A percentile compares a stretch with the other conserved stretches of the same genome.
These are phyloP conservation scores for Eupsilia transversa DNA, from an alignment of 2,888 invertebrate species.

Conservation along the genomic window DNA sequence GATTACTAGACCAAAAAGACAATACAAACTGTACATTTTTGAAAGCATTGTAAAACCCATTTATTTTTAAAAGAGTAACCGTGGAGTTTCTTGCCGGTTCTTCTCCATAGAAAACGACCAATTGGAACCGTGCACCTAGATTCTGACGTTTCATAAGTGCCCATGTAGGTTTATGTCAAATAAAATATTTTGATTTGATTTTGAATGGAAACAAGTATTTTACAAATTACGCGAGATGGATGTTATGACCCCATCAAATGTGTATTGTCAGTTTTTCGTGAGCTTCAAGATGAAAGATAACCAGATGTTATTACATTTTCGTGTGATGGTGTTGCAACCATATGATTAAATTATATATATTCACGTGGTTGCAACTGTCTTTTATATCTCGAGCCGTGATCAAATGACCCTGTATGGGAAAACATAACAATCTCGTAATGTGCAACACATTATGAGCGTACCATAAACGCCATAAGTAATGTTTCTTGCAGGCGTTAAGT, in stretches of 20 bases:
- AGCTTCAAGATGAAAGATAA: slow-evolving; percentile 24
- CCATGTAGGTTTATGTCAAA: too few relatives aligned
- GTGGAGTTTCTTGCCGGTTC: too few relatives aligned
- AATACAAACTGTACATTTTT: too few relatives aligned
- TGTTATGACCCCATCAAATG: neutral
- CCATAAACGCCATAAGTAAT: neutral
- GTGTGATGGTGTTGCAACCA: slow-evolving; percentile 24
- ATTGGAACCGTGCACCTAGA: too few relatives aligned
- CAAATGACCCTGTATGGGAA: slow-evolving; percentile 5
- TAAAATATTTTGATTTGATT: too few relatives aligned
- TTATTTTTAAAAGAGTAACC: too few relatives aligned
- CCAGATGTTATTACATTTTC: slow-evolving; percentile 2
- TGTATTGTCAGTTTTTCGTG: neutral
- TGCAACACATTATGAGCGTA: neutral
- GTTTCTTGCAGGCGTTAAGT: slow-evolving; percentile 1
- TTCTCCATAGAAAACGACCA: too few relatives aligned
- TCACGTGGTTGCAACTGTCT: slow-evolving; percentile 22
- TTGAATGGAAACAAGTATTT: neutral
- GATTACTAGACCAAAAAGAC: neutral
- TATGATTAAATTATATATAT: too few relatives aligned
- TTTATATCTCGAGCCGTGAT: slow-evolving; percentile 25
- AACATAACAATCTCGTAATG: slow-evolving; percentile 14
- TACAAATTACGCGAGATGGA: neutral
- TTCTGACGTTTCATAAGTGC: too few relatives aligned
- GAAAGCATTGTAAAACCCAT: too few relatives aligned